Base-by-base conservation (phyloP, 2,797 vertebrate genomes). In the Epinephelus malabaricus region DNA sequence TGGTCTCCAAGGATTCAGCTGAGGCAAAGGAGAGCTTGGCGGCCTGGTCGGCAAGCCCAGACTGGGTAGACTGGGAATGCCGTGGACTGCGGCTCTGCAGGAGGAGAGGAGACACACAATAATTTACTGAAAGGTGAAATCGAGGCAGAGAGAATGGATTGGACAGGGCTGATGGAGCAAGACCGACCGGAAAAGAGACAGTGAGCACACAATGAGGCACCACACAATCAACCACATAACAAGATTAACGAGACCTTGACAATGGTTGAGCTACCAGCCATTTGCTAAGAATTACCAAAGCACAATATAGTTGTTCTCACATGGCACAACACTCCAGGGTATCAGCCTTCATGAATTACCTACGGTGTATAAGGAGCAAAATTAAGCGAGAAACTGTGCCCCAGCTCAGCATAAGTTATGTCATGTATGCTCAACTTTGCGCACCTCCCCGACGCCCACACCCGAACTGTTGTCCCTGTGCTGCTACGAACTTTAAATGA, bases 1-100 rank as follows among this genome's bases (percentile, higher is more conserved):
- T 99, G 93, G 97, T 99, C 94, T 99, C 98, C 96, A 99, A 88
- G 82, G 97, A 98, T 81, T 99, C 98, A 0, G 98, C 97, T 0
- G 98, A 99, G 84, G 98, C 98, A 3, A 97, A 99, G 58, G 98
- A 99, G 82, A 99, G 95, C 92, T 99, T 99, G 92, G 97, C 96
- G 6, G 97, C 97, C 96, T 99, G 98, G 86, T 99, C 97, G 0
- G 98, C 98, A 85, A 99, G 95, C 86, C 98, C 98, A 0, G 98
- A 97, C 94, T 99, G 98, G 76, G 98, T 97, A 80, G 96, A 97
- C 95, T 98, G 98, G 79, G 97, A 96, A 84, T 99, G 98, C 61
- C 98, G 94, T 18, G 98, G 98, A 90, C 98, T 99, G 81, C 98
- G 96, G 40, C 97, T 98, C 98, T 99, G 95, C 40, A 63, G 79